Conservation (phyloP, 2,797 vertebrate species). For the Pseudochirops corinnae region DNA sequence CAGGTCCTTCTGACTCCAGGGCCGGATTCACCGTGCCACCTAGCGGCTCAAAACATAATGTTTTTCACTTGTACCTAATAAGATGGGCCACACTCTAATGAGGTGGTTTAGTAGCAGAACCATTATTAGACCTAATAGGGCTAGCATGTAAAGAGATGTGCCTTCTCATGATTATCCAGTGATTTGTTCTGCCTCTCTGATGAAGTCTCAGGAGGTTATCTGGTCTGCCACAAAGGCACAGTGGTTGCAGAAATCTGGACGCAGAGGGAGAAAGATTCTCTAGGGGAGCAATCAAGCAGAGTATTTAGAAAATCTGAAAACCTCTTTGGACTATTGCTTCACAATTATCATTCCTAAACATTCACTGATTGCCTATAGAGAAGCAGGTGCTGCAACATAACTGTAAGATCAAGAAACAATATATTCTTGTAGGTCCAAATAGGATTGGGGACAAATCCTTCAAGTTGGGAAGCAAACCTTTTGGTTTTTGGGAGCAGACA, state of each 20-base stretch:
- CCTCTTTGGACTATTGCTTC: conserved; percentile 20
- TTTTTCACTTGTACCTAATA: neutral
- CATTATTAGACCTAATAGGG: neutral
- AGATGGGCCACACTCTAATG: neutral
- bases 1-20: too few relatives aligned
- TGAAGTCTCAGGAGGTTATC: neutral
- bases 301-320: neutral
- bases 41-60: neutral
- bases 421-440: too few relatives aligned
- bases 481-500: neutral
- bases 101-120: neutral
- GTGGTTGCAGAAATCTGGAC: neutral
- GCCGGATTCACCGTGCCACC: too few relatives aligned
- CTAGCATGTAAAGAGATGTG: neutral
- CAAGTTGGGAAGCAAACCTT: neutral
- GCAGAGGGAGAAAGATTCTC: conserved; percentile 34
- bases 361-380: neutral
- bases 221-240: neutral
- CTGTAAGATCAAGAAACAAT: neutral
- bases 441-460: neutral
- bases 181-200: conserved; percentile 5
- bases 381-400: neutral
- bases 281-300: conserved; percentile 43
- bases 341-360: conserved; percentile 42
- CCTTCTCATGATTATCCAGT: neutral